Evolutionary conservation across 2,888 invertebrate species (phyloP).

Genomic region (Andrena trimmerana): DNA sequence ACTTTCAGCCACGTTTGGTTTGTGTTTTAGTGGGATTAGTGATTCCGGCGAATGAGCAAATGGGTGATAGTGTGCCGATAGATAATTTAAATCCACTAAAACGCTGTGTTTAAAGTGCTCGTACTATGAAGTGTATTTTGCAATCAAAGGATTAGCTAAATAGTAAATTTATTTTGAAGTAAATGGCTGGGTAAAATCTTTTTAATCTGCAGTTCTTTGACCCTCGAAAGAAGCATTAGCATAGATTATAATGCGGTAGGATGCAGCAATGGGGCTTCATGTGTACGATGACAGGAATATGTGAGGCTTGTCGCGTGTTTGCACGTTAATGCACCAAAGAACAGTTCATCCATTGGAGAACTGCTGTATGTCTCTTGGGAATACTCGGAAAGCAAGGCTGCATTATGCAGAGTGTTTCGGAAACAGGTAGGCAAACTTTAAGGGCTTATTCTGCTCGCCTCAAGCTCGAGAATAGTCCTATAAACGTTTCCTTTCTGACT

Average conservation of each 20-base stretch:
- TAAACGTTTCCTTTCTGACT: neutral
- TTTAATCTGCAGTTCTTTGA: too few relatives aligned
- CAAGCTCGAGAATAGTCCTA: neutral
- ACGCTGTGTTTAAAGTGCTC: neutral
- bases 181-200: too few relatives aligned
- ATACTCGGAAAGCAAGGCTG: neutral
- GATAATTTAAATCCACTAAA: neutral
- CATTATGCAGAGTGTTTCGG: conserved; percentile 26
- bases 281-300: conserved; percentile 4
- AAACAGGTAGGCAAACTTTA: conserved; percentile 16
- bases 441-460: conserved; percentile 1
- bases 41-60: neutral
- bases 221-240: neutral
- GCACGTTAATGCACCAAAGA: conserved; percentile 25
- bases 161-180: too few relatives aligned
- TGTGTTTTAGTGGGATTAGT: conserved; percentile 5
- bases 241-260: conserved; percentile 3
- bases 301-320: conserved; percentile 5
- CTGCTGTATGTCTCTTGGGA: conserved; percentile 17
- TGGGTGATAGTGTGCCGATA: neutral
- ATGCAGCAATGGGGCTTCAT: neutral
- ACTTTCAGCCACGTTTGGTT: neutral
- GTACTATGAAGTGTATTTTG: neutral
- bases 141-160: neutral
- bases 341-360: neutral